Base-by-base conservation (phyloP, 2,113 vertebrate genomes). In the Macroglossus sobrinus region DNA sequence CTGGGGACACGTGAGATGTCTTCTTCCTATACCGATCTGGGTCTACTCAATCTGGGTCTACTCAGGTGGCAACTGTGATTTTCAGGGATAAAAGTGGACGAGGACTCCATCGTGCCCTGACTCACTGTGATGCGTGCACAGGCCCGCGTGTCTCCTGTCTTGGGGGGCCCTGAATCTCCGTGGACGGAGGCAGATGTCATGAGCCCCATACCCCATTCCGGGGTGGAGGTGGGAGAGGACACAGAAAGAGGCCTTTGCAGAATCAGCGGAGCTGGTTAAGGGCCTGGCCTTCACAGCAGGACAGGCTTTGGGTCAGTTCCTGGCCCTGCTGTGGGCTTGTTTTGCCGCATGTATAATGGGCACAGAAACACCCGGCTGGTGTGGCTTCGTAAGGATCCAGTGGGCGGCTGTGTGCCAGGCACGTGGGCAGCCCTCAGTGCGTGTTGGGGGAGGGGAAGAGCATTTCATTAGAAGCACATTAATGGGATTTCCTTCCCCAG, bases 301-400 rank as follows among this genome's bases (percentile, higher is more conserved):
- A 5, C 47, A 7, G 53, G 53, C n/a, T 4, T 3, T 1, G 15
- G 53, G 47, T 63, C 68, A 8, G 4, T 35, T 28, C 71, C 57
- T 9, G 66, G 26, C 66, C 28, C 55, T 7, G 21, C 12, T 0
- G 68, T 4, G 74, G 0, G 0, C 1, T 0, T 4, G 26, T 22
- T 4, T 35, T 35, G 22, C 38, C 53, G 28, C 2, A 3, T 30
- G 5, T 30, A 16, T n/a, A 28, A 4, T 0, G 16, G 69, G 45
- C 45, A 33, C 88, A 21, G 40, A 28, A 33, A 33, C 2, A 13
- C 0, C 47, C 24, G 0, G 3, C 7, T 2, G 0, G 38, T 0
- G 0, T 14, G 38, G 59, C 21, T 84, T 53, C 19, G 26, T 3
- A 30, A 45, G 57, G 53, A 7, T 13, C 3, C 18, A 30, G 19